Evolutionary conservation across 1,140 invertebrate species (phyloP).

Genomic region (Zaprionus camerounensis): DNA sequence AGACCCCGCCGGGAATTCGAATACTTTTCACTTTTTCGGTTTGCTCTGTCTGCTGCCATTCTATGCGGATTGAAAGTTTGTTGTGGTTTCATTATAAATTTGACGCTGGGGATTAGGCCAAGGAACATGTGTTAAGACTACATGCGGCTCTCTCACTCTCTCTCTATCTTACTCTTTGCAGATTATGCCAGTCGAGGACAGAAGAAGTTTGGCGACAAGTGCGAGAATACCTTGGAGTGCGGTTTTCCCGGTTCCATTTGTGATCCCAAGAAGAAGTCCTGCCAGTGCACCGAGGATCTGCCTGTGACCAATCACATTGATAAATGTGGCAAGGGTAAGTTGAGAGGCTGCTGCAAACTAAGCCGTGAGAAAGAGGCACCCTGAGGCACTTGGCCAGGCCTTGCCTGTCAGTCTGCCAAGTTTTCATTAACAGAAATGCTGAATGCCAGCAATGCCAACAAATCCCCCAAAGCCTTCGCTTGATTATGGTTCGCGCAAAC

Average conservation of each 20-base stretch:
- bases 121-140: conserved; percentile 39
- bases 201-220: conserved; percentile 90
- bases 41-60: conserved; percentile 10
- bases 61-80: conserved; percentile 64
- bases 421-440: conserved; percentile 71
- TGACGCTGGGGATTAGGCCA: conserved; percentile 65
- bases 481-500: conserved; percentile 51
- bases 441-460: conserved; percentile 46
- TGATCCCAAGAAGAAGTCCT: conserved; percentile 87
- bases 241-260: conserved; percentile 90
- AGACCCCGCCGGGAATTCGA: conserved; percentile 58
- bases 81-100: conserved; percentile 68
- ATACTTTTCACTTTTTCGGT: conserved; percentile 61
- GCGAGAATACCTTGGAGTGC: conserved; percentile 88
- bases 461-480: conserved; percentile 54
- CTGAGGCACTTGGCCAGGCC: not conserved
- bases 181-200: conserved; percentile 85
- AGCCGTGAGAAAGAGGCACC: not conserved
- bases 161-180: conserved; percentile 49
- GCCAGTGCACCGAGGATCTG: conserved; percentile 89
- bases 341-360: not conserved
- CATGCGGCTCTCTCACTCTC: not conserved
- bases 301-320: conserved; percentile 92
- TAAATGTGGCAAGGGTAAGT: conserved; percentile 92
- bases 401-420: conserved; percentile 73